Percentiles rank a stretch among this genome's conserved stretches.
Evolutionary conservation across 2,888 invertebrate species (phyloP).

Genomic region (Isoperla grammatica): DNA sequence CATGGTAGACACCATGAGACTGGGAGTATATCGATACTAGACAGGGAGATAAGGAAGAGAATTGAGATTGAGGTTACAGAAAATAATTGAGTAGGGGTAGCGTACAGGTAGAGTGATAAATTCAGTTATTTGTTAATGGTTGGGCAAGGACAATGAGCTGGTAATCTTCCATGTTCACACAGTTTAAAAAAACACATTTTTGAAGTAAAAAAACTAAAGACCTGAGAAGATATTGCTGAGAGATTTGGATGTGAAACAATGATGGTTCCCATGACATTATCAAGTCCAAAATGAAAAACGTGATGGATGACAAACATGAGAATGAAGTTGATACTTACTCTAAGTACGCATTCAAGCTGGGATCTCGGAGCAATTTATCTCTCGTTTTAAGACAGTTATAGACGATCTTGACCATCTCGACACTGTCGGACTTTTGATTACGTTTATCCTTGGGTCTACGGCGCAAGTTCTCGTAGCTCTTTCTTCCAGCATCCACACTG

Average conservation of each 20-base stretch:
- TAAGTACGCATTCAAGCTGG: constrained; percentile 33
- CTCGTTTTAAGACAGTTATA: constrained; percentile 53
- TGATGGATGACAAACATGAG: not conserved
- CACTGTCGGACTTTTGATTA: constrained; percentile 45
- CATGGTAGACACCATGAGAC: too few species aligned
- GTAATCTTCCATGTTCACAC: too few species aligned
- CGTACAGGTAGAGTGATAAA: too few species aligned
- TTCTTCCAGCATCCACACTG: constrained; percentile 45
- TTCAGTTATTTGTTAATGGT: too few species aligned
- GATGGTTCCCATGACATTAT: constrained; percentile 5
- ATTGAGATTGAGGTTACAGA: too few species aligned
- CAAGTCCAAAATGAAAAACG: not conserved
- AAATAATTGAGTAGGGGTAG: too few species aligned
- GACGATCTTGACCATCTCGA: constrained; percentile 51
- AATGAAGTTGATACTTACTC: constrained; percentile 32
- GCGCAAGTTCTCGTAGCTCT: constrained; percentile 45
- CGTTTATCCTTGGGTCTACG: constrained; percentile 45
- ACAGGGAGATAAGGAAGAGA: too few species aligned
- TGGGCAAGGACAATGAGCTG: too few species aligned
- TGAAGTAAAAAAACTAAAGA: not conserved
- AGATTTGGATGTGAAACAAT: not conserved
- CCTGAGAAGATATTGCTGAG: constrained; percentile 5
- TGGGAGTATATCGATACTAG: too few species aligned
- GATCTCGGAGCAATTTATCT: constrained; percentile 45
- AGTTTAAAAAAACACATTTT: too few species aligned